Conservation (phyloP, 2,113 vertebrate species). For the Chrysemys picta region DNA sequence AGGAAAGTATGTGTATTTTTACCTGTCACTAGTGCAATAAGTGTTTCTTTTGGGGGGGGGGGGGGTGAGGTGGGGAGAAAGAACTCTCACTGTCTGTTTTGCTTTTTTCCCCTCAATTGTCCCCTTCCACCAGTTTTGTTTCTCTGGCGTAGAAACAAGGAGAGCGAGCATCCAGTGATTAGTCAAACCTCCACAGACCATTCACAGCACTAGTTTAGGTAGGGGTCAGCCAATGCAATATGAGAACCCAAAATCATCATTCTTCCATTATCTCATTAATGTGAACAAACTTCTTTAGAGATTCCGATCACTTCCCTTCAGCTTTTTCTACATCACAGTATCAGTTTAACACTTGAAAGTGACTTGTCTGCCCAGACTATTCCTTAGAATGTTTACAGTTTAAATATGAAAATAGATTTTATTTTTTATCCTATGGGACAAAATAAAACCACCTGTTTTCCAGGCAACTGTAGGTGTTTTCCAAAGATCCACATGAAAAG, state of each 20-base stretch:
- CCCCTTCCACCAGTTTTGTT: neutral
- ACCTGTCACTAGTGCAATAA: accelerated
- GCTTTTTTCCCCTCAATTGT: neutral
- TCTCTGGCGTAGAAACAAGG: neutral
- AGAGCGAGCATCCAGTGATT: neutral
- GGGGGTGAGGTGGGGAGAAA: neutral
- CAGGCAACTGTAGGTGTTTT: neutral
- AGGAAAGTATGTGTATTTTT: neutral
- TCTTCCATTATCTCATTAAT: neutral
- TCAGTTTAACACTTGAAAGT: neutral
- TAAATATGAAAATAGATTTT: neutral
- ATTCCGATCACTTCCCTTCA: accelerated
- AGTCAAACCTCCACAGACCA: neutral
- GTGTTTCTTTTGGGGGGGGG: neutral
- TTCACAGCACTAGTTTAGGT: neutral
- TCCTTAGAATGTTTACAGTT: neutral
- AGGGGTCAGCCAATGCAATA: neutral
- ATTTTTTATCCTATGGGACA: neutral
- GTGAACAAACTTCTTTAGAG: neutral
- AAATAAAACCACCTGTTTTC: neutral
- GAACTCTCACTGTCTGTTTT: neutral
- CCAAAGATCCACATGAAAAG: neutral
- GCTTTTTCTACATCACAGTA: neutral
- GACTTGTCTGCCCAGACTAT: neutral
- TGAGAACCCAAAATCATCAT: neutral